These are phyloP conservation scores for Anarhynchus alexandrinus DNA, from an alignment of 2,113 vertebrate genomes.

Conservation along the genomic window DNA sequence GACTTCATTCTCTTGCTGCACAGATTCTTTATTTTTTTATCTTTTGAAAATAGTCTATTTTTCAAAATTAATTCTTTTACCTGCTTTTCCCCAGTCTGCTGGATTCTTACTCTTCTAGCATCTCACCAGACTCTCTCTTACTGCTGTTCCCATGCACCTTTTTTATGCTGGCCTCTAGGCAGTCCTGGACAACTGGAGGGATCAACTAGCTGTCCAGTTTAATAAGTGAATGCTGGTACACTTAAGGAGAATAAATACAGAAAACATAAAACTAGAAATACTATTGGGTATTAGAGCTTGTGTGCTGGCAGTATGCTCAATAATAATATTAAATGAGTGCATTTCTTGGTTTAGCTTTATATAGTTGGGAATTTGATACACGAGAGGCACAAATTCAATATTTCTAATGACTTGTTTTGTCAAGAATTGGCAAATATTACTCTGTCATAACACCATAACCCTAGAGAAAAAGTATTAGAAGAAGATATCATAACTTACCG, in stretches of 20 bases:
- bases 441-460: neutral
- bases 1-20: neutral
- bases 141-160: neutral
- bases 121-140: neutral
- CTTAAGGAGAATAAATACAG: neutral
- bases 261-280: neutral
- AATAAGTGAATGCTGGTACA: neutral
- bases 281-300: neutral
- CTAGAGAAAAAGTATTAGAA: neutral
- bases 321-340: neutral
- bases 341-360: neutral
- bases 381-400: neutral
- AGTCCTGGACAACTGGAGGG: neutral
- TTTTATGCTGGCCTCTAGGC: neutral
- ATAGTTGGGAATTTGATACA: neutral
- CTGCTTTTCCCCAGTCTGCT: neutral
- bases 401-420: neutral
- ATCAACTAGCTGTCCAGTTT: neutral
- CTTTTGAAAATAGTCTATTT: neutral
- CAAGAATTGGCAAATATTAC: neutral
- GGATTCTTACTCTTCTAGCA: neutral
- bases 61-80: neutral
- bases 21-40: neutral
- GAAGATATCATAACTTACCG: neutral
- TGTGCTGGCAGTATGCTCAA: neutral